phyloP scores from a whole-genome alignment of 92 coral and sea anemone genomes.

The Bergia sp. region DNA sequence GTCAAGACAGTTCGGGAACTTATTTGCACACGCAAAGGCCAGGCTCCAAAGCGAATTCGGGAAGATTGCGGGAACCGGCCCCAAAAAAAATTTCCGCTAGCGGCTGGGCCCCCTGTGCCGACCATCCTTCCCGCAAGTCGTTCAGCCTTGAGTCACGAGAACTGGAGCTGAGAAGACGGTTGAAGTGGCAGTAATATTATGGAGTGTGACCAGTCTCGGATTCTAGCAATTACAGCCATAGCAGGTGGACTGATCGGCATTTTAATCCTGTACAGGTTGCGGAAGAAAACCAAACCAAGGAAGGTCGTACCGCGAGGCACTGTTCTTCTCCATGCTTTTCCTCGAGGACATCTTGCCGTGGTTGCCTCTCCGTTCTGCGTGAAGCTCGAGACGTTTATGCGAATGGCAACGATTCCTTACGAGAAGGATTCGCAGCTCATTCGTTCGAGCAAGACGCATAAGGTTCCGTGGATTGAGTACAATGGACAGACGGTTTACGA shows the following conservation, averaged over 20 bases:
- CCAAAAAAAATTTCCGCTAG: too few relatives aligned
- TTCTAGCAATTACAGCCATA: not conserved
- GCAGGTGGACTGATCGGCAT: not conserved
- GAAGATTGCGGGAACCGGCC: too few relatives aligned
- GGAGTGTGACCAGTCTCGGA: slow-evolving; percentile 1
- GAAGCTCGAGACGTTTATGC: slow-evolving; percentile 15
- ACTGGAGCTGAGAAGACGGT: not conserved
- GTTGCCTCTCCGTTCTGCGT: slow-evolving; percentile 16
- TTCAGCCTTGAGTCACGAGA: not conserved
- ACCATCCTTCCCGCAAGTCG: too few relatives aligned
- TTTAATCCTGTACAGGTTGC: not conserved
- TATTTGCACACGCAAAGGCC: too few relatives aligned
- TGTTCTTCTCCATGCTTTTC: slow-evolving; percentile 6
- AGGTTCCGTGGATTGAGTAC: slow-evolving; percentile 23
- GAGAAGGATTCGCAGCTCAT: not conserved
- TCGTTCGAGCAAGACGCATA: not conserved
- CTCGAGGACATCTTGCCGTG: not conserved
- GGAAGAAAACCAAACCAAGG: not conserved
- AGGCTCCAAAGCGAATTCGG: too few relatives aligned
- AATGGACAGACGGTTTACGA: slow-evolving; percentile 1
- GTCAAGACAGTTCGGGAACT: too few relatives aligned
- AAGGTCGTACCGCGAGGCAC: not conserved
- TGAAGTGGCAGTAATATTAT: not conserved
- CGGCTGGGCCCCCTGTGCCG: too few relatives aligned
- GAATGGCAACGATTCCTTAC: slow-evolving; percentile 9